These are phyloP conservation scores for Hyppa rectilinea DNA, from an alignment of 2,888 invertebrate genomes.

Conservation along the genomic window DNA sequence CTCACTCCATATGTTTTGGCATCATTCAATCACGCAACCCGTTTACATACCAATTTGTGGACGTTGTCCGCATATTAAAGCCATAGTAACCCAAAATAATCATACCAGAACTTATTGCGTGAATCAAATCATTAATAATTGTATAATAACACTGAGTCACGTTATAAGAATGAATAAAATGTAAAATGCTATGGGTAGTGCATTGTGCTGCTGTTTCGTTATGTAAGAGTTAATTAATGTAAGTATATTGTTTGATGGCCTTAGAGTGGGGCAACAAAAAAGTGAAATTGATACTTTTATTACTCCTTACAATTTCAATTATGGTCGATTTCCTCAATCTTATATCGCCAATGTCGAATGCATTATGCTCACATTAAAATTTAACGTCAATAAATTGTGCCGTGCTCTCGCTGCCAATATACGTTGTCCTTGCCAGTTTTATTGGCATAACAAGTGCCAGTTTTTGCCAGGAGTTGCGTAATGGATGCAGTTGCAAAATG, in stretches of 20 bases:
- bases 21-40: constrained; percentile 58
- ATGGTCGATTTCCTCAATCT: constrained; percentile 38
- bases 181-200: constrained; percentile 56
- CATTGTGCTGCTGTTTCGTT: constrained; percentile 48
- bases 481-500: constrained; percentile 82
- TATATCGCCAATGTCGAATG: constrained; percentile 50
- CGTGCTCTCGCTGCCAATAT: constrained; percentile 54
- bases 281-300: constrained; percentile 52
- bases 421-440: constrained; percentile 60
- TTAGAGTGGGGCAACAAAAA: constrained; percentile 24
- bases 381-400: constrained; percentile 45
- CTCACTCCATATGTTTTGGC: constrained; percentile 49
- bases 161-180: constrained; percentile 67
- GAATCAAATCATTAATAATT: constrained; percentile 79
- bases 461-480: constrained; percentile 82
- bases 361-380: constrained; percentile 49
- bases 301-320: constrained; percentile 52
- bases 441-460: constrained; percentile 74
- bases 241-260: constrained; percentile 34
- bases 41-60: constrained; percentile 63
- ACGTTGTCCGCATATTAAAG: constrained; percentile 58
- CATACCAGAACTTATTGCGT: constrained; percentile 78
- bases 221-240: constrained; percentile 63
- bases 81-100: constrained; percentile 71
- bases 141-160: constrained; percentile 77